Percentiles rank a stretch among this genome's conserved stretches.
Conservation (phyloP, 2,888 invertebrate genomes). For the Lasioglossum villosulum region DNA sequence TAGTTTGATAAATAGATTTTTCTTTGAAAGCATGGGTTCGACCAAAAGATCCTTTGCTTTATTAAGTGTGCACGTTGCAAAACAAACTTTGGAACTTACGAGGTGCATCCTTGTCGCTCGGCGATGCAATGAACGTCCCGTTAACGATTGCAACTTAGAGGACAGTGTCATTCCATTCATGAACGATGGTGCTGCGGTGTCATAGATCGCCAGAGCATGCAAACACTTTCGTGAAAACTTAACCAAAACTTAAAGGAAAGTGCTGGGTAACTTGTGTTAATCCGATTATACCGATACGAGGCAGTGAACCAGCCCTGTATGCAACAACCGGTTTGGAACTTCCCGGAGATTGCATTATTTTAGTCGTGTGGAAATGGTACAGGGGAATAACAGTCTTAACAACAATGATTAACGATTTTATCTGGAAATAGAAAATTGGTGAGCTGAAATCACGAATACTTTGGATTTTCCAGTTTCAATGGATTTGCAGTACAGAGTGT, state of each 20-base stretch:
- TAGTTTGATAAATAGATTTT: neutral
- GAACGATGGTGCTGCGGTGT: constrained; percentile 2
- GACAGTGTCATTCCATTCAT: neutral
- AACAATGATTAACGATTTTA: too few species aligned
- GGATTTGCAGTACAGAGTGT: too few species aligned
- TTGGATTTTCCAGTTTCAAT: too few species aligned
- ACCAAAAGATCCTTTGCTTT: neutral
- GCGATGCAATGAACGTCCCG: neutral
- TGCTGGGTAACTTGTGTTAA: constrained; percentile 49
- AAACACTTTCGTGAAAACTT: constrained; percentile 45
- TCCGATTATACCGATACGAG: constrained; percentile 54
- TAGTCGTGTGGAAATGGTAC: neutral
- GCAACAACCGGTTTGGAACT: constrained; percentile 9
- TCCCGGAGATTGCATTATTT: constrained; percentile 48
- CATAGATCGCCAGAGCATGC: constrained; percentile 22
- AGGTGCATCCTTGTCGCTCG: neutral
- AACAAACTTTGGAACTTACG: neutral
- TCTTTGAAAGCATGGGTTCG: neutral
- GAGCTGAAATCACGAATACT: too few species aligned
- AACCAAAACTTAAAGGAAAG: constrained; percentile 48
- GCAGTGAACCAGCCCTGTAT: constrained; percentile 32
- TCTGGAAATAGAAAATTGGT: too few species aligned
- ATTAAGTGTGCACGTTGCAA: neutral
- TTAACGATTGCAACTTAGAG: constrained; percentile 3
- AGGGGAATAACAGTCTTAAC: neutral